phyloP scores from a whole-genome alignment of 2,797 vertebrate species.

The Buceros bicornis region DNA sequence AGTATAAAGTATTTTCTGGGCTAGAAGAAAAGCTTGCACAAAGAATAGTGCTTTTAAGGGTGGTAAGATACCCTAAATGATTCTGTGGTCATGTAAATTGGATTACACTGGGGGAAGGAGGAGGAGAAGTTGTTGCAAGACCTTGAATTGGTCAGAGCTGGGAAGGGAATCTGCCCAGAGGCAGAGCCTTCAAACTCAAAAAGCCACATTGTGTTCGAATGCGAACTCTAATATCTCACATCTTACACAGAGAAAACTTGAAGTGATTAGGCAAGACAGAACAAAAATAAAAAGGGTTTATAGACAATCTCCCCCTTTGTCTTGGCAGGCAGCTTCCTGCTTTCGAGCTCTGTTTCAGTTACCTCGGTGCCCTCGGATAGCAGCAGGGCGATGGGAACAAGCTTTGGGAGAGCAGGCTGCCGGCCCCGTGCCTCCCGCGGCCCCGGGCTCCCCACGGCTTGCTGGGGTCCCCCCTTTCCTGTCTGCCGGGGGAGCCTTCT shows the following conservation, averaged over 20 bases:
- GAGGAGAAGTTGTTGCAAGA: background rate
- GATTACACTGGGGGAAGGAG: background rate
- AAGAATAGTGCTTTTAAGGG: background rate
- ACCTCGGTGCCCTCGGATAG: background rate
- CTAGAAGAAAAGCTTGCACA: background rate
- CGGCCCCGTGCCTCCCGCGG: fast-evolving
- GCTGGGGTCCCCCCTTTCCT: background rate
- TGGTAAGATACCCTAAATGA: background rate
- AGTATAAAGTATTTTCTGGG: background rate
- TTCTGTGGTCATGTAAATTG: background rate
- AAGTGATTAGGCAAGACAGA: conserved; percentile 36
- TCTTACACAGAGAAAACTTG: background rate
- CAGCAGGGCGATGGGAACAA: conserved; percentile 31
- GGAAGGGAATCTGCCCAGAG: background rate
- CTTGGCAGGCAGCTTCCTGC: conserved; percentile 26
- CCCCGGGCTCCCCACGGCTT: fast-evolving
- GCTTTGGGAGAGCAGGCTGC: background rate
- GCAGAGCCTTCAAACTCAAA: background rate
- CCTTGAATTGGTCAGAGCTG: background rate
- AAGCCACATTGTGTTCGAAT: background rate
- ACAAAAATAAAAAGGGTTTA: background rate
- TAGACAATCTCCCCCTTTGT: conserved; percentile 36
- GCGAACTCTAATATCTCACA: background rate
- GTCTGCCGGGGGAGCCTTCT: background rate
- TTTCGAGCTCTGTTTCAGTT: background rate